phyloP scores from a whole-genome alignment of 2,797 vertebrate genomes.

The Anolis apletophallus region DNA sequence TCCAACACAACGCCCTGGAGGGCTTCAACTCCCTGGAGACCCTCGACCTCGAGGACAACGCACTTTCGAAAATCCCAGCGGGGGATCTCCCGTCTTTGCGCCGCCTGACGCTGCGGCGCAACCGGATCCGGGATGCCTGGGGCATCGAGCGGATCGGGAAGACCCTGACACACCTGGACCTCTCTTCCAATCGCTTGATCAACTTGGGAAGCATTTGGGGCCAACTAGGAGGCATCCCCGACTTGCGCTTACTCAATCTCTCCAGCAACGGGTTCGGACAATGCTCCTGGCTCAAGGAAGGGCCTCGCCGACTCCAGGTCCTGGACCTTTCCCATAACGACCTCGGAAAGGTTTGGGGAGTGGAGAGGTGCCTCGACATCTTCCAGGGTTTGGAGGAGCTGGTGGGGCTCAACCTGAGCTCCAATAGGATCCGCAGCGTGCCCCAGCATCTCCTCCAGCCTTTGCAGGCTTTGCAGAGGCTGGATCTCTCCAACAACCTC shows the following conservation, averaged over 20 bases:
- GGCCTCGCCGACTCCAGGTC: neutral
- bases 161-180: constrained; percentile 38
- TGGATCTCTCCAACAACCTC: constrained; percentile 54
- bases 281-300: constrained; percentile 2
- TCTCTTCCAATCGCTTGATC: constrained; percentile 53
- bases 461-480: constrained; percentile 21
- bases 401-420: constrained; percentile 37
- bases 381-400: constrained; percentile 41
- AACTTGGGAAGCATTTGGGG: constrained; percentile 35
- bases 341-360: constrained; percentile 36
- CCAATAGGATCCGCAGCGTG: constrained; percentile 30
- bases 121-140: constrained; percentile 42
- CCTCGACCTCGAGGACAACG: constrained; percentile 56
- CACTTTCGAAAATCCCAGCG: constrained; percentile 2
- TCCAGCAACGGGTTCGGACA: constrained; percentile 24
- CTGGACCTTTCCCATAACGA: constrained; percentile 58
- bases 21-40: constrained; percentile 15
- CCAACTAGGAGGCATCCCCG: neutral
- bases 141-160: constrained; percentile 26
- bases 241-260: constrained; percentile 37
- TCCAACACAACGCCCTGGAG: constrained; percentile 40
- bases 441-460: constrained; percentile 36
- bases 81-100: constrained; percentile 36
- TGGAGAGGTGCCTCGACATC: constrained; percentile 25
- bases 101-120: constrained; percentile 44